These are phyloP conservation scores for Rana temporaria DNA, from an alignment of 2,113 vertebrate species.

Conservation along the genomic window DNA sequence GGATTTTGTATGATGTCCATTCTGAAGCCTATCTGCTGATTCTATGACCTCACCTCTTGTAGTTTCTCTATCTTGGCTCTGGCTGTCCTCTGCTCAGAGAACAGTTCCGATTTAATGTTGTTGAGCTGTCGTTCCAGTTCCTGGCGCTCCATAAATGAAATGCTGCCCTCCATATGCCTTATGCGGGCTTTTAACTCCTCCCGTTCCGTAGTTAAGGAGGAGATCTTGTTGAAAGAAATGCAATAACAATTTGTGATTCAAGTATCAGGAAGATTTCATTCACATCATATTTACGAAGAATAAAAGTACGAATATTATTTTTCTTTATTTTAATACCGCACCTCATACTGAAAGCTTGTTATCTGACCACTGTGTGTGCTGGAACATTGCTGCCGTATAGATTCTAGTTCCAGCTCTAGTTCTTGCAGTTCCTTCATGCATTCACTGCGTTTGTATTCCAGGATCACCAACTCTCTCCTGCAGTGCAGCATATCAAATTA, in stretches of 20 bases:
- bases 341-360: conserved; percentile 26
- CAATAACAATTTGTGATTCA: neutral
- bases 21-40: neutral
- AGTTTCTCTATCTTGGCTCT: conserved; percentile 69
- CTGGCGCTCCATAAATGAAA: conserved; percentile 71
- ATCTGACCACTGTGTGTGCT: conserved; percentile 8
- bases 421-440: conserved; percentile 46
- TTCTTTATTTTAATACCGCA: neutral
- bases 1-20: too few species aligned
- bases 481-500: neutral
- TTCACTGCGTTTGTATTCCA: conserved; percentile 63
- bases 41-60: conserved; percentile 68
- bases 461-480: conserved; percentile 63
- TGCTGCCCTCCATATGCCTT: conserved; percentile 17
- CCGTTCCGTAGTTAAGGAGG: conserved; percentile 31
- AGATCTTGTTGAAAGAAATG: conserved; percentile 20
- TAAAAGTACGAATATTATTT: too few species aligned
- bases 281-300: neutral
- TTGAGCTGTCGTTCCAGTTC: conserved; percentile 72
- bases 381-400: neutral
- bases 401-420: conserved; percentile 59
- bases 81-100: conserved; percentile 70
- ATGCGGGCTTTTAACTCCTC: conserved; percentile 47
- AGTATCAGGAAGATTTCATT: neutral
- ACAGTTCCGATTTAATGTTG: conserved; percentile 68